These are phyloP conservation scores for Troglohyphantes excavatus DNA, from an alignment of 2,888 invertebrate genomes.

Conservation along the genomic window DNA sequence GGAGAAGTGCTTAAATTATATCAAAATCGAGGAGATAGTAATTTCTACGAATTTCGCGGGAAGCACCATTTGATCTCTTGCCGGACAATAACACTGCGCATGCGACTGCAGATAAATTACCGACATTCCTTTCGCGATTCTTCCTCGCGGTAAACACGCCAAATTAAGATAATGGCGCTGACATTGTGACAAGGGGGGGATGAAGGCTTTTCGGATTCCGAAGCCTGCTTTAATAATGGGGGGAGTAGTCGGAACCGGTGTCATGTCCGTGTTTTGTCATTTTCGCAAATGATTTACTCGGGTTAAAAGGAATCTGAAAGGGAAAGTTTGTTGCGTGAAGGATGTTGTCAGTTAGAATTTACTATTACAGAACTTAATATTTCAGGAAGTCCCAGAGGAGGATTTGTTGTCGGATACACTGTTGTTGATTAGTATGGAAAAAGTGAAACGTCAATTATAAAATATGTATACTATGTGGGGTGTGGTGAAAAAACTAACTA, in stretches of 20 bases:
- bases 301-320: neutral
- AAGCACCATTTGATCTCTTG: neutral
- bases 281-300: neutral
- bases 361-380: too few relatives aligned
- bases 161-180: constrained; percentile 2
- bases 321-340: neutral
- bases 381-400: too few relatives aligned
- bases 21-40: neutral
- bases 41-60: neutral
- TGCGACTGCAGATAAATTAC: neutral
- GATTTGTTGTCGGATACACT: too few relatives aligned
- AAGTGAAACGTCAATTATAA: too few relatives aligned
- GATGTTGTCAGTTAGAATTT: too few relatives aligned
- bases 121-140: neutral
- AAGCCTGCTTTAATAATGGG: constrained; percentile 1
- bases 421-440: too few relatives aligned
- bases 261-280: neutral
- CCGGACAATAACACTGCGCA: neutral
- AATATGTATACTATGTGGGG: too few relatives aligned
- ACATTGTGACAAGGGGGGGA: neutral
- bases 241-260: neutral
- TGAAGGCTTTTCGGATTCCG: neutral
- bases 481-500: too few relatives aligned
- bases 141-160: constrained; percentile 1
- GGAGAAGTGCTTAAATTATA: neutral